phyloP scores from a whole-genome alignment of 2,888 invertebrate genomes.

The Altica lythri region DNA sequence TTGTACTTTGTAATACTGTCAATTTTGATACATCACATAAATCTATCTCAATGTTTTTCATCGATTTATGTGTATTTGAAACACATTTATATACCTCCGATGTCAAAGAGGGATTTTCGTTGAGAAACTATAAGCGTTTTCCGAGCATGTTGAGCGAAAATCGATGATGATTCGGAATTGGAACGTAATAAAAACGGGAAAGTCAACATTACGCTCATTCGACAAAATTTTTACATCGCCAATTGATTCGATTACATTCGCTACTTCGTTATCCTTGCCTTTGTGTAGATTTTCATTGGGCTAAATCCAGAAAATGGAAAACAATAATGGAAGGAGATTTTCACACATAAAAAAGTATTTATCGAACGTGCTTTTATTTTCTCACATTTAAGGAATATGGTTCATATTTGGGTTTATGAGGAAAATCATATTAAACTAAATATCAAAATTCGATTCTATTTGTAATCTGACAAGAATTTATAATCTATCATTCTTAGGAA shows the following conservation, averaged over 20 bases:
- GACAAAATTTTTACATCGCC: constrained; percentile 26
- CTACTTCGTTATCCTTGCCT: neutral
- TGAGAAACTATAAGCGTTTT: constrained; percentile 5
- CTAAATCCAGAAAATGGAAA: neutral
- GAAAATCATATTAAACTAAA: too few relatives aligned
- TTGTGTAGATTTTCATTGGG: neutral
- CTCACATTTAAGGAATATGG: too few relatives aligned
- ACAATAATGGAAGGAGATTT: too few relatives aligned
- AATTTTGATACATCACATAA: too few relatives aligned
- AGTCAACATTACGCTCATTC: constrained; percentile 25
- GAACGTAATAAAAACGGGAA: constrained; percentile 17
- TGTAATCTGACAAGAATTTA: too few relatives aligned
- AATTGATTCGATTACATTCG: constrained; percentile 23
- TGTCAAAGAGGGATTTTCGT: constrained; percentile 1
- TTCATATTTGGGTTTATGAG: too few relatives aligned
- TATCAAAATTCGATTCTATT: too few relatives aligned
- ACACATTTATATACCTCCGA: constrained; percentile 1
- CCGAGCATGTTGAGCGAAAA: constrained; percentile 18
- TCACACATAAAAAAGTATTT: too few relatives aligned
- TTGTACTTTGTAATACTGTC: too few relatives aligned
- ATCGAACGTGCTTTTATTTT: too few relatives aligned
- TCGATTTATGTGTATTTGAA: constrained; percentile 3
- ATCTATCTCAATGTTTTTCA: too few relatives aligned
- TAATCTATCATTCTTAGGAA: too few relatives aligned
- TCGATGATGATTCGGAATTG: constrained; percentile 20